Percentiles rank a stretch among this genome's conserved stretches.
Evolutionary conservation across 2,113 vertebrate genomes (phyloP).

Genomic region (Psettodes erumei): DNA sequence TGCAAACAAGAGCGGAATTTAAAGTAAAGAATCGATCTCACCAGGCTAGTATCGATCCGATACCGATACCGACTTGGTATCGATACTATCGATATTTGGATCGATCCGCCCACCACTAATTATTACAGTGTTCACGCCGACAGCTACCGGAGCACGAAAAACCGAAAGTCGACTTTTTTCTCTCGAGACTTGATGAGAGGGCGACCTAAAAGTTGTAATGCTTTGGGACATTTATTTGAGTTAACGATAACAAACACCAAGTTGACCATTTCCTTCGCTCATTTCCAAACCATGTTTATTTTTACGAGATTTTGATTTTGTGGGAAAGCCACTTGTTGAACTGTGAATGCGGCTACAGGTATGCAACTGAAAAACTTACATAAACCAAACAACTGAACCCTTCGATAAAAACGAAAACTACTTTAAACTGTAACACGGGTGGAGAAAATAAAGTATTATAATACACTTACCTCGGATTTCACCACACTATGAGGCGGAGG

Average conservation of each 20-base stretch:
- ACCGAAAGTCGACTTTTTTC: not conserved
- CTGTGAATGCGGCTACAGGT: not conserved
- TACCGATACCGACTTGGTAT: too few relatives aligned
- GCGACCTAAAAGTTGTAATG: not conserved
- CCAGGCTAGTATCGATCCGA: too few relatives aligned
- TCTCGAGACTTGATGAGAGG: not conserved
- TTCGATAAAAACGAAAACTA: not conserved
- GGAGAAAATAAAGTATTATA: not conserved
- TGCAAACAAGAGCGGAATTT: too few relatives aligned
- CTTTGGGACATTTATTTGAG: too few relatives aligned
- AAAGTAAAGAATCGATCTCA: too few relatives aligned
- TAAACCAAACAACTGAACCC: not conserved
- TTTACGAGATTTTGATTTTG: not conserved
- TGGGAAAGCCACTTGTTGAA: constrained; percentile 46
- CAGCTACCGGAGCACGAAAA: too few relatives aligned
- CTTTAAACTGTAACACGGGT: not conserved
- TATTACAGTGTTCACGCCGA: too few relatives aligned
- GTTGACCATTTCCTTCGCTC: too few relatives aligned
- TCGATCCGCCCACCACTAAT: too few relatives aligned
- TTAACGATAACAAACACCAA: not conserved
- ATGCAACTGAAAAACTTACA: not conserved
- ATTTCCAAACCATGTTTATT: not conserved
- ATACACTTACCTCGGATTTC: constrained; percentile 51
- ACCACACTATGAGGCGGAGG: rapidly evolving
- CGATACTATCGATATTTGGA: too few relatives aligned